Base-by-base conservation (phyloP, 2,888 invertebrate species). In the Nineta flava region DNA sequence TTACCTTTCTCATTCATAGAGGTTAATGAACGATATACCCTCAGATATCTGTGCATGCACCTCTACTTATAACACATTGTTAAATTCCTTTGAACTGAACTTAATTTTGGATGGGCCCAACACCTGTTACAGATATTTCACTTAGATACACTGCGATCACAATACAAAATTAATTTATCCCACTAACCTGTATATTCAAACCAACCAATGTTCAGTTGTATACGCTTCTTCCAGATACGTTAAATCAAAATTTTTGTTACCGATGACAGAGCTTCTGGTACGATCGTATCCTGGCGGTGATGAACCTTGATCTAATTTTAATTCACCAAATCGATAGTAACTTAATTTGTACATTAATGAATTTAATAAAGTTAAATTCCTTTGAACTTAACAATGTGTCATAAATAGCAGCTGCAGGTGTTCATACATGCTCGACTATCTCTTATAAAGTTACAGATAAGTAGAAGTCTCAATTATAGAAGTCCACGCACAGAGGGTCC, bases 291-390 rank as follows among this genome's bases (percentile, higher is more conserved):
- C 99, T 38, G 90, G 79, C 15, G 94, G 93, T 51, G 85, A 83
- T 17, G n/a, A 17, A 57, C 94, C 81, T 65, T 83, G 78, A 60
- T 79, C 79, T 49, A 79, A 64, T 59, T 83, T 85, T 50, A 88
- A 68, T 60, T 90, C 87, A 6, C 90, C 91, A 66, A 93, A 93
- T 57, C 87, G 75, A 65, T 87, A 97, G 70, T 97, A 97, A 61
- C 93, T 92, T 60, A 97, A 71, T 73, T 97, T 99, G 72, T 99
- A 99, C 97, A 99, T 99, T 53, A 99, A 76, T 67, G 92, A 96
- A 69, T 99, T 96, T 54, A 97, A 76, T 65, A 99, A 77, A 1
- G 90, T 92, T 52, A n/a, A n/a, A n/a, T n/a, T n/a, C n/a, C n/a
- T n/a, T n/a, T n/a, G n/a, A n/a, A n/a, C n/a, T n/a, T n/a, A n/a